These are phyloP conservation scores for Lithophane ornitopus DNA, from an alignment of 2,888 invertebrate species.

Conservation along the genomic window DNA sequence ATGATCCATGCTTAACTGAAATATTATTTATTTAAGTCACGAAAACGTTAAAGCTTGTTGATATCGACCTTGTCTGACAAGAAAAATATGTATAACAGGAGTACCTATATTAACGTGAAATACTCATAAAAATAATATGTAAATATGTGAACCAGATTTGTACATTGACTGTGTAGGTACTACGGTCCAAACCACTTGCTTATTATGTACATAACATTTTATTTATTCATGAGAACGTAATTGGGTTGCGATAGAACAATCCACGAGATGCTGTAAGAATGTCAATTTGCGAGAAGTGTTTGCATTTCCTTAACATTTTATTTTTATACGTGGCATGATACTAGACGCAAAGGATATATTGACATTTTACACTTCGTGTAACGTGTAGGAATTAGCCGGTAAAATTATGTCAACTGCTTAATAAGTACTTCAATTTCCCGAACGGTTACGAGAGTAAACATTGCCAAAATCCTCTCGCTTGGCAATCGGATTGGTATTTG, in stretches of 20 bases:
- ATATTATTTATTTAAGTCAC: constrained; percentile 14
- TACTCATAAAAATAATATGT: background rate
- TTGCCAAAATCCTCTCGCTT: constrained; percentile 9
- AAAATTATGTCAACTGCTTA: background rate
- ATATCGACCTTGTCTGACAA: background rate
- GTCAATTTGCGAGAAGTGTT: constrained; percentile 36
- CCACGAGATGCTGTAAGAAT: constrained; percentile 26
- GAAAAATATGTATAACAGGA: background rate
- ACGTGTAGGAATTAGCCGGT: background rate
- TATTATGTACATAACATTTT: constrained; percentile 35
- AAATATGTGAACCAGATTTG: constrained; percentile 18
- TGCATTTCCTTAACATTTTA: constrained; percentile 22
- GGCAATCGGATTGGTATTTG: constrained; percentile 15
- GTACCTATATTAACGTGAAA: background rate
- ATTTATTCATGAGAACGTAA: constrained; percentile 58
- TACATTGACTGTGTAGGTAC: background rate
- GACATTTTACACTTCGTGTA: background rate
- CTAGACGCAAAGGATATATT: too few relatives aligned
- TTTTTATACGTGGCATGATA: background rate
- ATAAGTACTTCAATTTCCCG: background rate
- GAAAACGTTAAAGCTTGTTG: background rate
- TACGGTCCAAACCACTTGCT: constrained; percentile 14
- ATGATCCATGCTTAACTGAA: constrained; percentile 2
- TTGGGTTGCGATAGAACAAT: constrained; percentile 49
- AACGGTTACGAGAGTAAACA: background rate